Evolutionary conservation across 2,797 vertebrate species (phyloP).

Genomic region (Polyboroides typus): DNA sequence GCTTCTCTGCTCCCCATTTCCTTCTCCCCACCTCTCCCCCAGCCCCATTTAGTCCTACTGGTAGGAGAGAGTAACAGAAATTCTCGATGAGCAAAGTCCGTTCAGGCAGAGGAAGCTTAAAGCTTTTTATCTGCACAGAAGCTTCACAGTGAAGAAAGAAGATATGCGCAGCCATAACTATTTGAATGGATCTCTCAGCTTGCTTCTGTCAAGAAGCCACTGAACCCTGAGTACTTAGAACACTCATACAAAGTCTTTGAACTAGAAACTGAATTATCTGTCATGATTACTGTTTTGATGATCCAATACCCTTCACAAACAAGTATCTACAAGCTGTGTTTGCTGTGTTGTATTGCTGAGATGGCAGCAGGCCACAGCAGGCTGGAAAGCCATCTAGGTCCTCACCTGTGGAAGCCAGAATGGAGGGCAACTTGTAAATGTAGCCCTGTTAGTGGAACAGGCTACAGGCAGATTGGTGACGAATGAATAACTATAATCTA

Average conservation of each 20-base stretch:
- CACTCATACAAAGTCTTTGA: not conserved
- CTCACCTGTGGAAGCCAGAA: not conserved
- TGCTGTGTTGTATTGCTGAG: not conserved
- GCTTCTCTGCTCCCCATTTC: not conserved
- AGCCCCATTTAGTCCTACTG: not conserved
- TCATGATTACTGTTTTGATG: not conserved
- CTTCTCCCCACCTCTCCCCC: not conserved
- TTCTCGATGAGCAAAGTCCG: not conserved
- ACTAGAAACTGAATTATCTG: not conserved
- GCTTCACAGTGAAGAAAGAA: not conserved
- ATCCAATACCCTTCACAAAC: not conserved
- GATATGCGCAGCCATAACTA: not conserved
- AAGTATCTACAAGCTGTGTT: not conserved
- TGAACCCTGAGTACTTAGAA: not conserved
- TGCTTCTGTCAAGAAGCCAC: not conserved
- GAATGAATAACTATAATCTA: not conserved
- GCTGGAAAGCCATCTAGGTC: not conserved
- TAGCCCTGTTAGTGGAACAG: not conserved
- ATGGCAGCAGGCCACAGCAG: not conserved
- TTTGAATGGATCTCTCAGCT: not conserved
- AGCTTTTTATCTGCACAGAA: not conserved
- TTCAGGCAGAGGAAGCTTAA: not conserved
- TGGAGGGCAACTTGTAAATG: not conserved
- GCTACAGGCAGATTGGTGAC: not conserved
- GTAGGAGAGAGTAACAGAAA: not conserved